A percentile compares a stretch with the other conserved stretches of the same genome.
These are phyloP conservation scores for Pammene aurita DNA, from an alignment of 2,888 invertebrate species.

Conservation along the genomic window DNA sequence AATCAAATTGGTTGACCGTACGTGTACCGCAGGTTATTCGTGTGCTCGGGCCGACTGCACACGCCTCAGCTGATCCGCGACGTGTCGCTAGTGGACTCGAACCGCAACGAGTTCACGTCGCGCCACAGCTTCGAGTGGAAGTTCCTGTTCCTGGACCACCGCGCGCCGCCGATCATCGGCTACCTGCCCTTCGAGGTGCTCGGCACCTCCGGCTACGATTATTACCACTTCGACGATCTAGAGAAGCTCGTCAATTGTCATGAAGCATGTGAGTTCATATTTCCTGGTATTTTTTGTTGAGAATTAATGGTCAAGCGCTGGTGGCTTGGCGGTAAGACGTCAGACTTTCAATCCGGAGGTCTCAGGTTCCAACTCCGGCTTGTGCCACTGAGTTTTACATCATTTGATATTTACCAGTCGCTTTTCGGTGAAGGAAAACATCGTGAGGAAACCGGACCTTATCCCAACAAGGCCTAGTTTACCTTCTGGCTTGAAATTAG, in stretches of 20 bases:
- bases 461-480: no score
- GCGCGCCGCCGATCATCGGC: constrained; percentile 95
- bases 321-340: no score
- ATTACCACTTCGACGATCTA: constrained; percentile 97
- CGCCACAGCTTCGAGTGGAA: constrained; percentile 98
- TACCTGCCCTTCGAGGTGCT: constrained; percentile 97
- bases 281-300: no score
- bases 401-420: no score
- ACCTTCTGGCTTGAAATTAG: no score
- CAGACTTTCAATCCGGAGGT: no score
- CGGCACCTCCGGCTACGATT: constrained; percentile 97
- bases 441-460: no score
- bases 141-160: constrained; percentile 95
- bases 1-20: no score
- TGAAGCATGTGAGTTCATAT: constrained; percentile 88
- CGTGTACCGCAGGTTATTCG: constrained; percentile 83
- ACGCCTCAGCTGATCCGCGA: constrained; percentile 93
- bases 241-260: constrained; percentile 94
- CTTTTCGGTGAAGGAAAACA: no score
- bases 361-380: no score
- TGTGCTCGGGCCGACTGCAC: constrained; percentile 91
- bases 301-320: no score
- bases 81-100: constrained; percentile 90
- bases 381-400: no score
- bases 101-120: constrained; percentile 94